Evolutionary conservation across 2,888 invertebrate species (phyloP).

Genomic region (Xestia ashworthii): DNA sequence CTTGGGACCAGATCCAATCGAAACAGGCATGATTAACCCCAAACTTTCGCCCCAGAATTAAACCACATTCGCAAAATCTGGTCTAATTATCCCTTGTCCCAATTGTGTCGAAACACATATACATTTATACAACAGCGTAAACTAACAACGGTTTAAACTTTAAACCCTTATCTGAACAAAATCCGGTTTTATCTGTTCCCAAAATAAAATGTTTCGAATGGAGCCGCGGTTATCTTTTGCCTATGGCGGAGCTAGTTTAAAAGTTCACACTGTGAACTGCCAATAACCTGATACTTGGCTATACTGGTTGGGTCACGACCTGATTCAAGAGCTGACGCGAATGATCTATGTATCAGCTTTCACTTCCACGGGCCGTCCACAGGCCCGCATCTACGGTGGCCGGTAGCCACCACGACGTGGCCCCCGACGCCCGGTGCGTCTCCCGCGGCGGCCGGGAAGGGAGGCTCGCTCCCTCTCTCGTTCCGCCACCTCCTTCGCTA

Average conservation of each 20-base stretch:
- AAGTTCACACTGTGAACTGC: slow-evolving; percentile 38
- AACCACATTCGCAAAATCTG: background rate
- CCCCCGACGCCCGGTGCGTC: too few species aligned
- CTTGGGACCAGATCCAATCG: too few species aligned
- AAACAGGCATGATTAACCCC: background rate
- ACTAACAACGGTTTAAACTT: slow-evolving; percentile 15
- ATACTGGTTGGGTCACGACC: slow-evolving; percentile 6
- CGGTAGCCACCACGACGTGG: too few species aligned
- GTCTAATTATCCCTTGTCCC: background rate
- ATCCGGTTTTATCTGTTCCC: slow-evolving; percentile 7
- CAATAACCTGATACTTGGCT: slow-evolving; percentile 17
- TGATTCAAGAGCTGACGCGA: background rate
- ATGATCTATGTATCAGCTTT: slow-evolving; percentile 8
- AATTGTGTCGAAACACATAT: background rate
- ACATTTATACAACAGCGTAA: slow-evolving; percentile 6
- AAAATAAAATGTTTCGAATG: slow-evolving; percentile 29
- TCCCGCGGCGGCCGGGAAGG: too few species aligned
- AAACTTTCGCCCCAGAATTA: background rate
- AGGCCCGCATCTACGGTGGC: too few species aligned
- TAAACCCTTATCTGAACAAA: slow-evolving; percentile 12
- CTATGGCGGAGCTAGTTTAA: slow-evolving; percentile 16
- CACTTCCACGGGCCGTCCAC: too few species aligned
- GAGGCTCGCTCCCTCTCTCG: too few species aligned
- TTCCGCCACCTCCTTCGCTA: too few species aligned
- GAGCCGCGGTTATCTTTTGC: slow-evolving; percentile 21